Evolutionary conservation across 2,797 vertebrate genomes (phyloP).

Genomic region (Poeciliopsis paucimaculata): DNA sequence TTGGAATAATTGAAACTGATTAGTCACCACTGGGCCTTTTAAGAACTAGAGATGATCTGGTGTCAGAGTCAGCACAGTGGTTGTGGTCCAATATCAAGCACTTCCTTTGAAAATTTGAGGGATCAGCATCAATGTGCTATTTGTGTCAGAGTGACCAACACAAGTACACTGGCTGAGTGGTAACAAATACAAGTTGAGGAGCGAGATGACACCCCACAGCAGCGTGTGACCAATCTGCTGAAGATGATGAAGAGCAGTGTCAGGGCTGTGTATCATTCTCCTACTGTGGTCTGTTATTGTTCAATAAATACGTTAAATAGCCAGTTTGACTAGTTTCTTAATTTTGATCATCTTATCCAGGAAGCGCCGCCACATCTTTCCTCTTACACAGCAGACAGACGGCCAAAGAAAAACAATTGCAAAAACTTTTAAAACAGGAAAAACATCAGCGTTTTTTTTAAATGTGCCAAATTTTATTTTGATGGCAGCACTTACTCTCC

Average conservation of each 20-base stretch:
- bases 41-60: conserved; percentile 46
- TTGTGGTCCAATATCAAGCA: conserved; percentile 66
- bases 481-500: too few species aligned
- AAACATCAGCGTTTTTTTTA: too few species aligned
- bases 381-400: too few species aligned
- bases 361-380: background rate
- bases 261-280: background rate
- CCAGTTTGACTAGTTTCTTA: background rate
- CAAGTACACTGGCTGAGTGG: background rate
- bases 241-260: background rate
- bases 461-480: too few species aligned
- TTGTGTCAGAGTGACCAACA: background rate
- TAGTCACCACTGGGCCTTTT: conserved; percentile 22
- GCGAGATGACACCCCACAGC: background rate
- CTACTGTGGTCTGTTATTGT: background rate
- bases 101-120: conserved; percentile 31
- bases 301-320: background rate
- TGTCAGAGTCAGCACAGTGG: conserved; percentile 69
- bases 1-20: too few species aligned
- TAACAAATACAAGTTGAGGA: background rate
- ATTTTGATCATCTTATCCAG: background rate
- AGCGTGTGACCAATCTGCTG: background rate
- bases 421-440: too few species aligned
- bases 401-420: too few species aligned
- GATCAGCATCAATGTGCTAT: background rate